These are phyloP conservation scores for Cossypha dichroa DNA, from an alignment of 2,797 vertebrate species.

Conservation along the genomic window DNA sequence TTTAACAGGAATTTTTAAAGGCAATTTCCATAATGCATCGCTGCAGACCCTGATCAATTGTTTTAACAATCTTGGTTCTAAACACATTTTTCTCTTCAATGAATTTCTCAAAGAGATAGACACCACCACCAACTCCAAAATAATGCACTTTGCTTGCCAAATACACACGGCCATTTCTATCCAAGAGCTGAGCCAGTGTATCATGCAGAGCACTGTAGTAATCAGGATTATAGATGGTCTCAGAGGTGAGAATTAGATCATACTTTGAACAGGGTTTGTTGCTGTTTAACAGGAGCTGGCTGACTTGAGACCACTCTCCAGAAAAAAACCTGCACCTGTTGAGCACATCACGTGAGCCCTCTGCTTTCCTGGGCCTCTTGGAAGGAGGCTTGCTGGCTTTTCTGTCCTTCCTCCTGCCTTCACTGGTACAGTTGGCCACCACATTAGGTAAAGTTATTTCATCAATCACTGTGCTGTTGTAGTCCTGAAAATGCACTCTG, in stretches of 20 bases:
- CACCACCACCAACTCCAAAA: slow-evolving; percentile 91
- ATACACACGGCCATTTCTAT: slow-evolving; percentile 81
- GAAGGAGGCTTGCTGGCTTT: background rate
- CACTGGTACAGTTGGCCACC: slow-evolving; percentile 78
- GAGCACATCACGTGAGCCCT: background rate
- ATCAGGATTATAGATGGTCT: slow-evolving; percentile 91
- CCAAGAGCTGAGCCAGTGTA: slow-evolving; percentile 81
- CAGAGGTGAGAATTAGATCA: slow-evolving; percentile 92
- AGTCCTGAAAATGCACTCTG: slow-evolving; percentile 93
- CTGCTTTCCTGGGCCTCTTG: slow-evolving; percentile 50
- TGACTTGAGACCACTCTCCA: slow-evolving; percentile 89
- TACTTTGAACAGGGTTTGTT: slow-evolving; percentile 78
- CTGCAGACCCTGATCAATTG: slow-evolving; percentile 86
- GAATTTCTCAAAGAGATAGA: slow-evolving; percentile 87
- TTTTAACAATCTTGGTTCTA: slow-evolving; percentile 76
- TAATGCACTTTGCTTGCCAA: slow-evolving; percentile 93
- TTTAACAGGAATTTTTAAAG: slow-evolving; percentile 76
- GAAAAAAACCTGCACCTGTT: slow-evolving; percentile 87
- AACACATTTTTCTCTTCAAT: slow-evolving; percentile 84
- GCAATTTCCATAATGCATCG: slow-evolving; percentile 84
- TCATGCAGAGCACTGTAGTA: slow-evolving; percentile 86
- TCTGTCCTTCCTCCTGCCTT: background rate
- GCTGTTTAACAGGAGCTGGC: slow-evolving; percentile 74
- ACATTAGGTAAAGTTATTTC: slow-evolving; percentile 89
- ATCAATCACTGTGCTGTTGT: slow-evolving; percentile 91